Evolutionary conservation across 2,888 invertebrate genomes (phyloP), one percentile per base, ranked within the genome.

Genomic region (Ennomos erosarius): DNA sequence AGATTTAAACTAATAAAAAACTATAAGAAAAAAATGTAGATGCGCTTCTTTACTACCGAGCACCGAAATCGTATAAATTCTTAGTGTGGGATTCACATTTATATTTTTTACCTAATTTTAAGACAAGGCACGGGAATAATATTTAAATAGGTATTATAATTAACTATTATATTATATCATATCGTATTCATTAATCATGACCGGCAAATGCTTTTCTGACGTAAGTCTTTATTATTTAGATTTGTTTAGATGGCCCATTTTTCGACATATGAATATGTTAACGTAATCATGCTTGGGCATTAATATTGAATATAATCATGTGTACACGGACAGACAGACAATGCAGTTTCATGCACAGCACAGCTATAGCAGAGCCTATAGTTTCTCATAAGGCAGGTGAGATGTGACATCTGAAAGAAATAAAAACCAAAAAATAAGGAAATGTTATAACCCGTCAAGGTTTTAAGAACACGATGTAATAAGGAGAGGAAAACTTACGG

Each of bases 351-450:
- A 92, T 92, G 91, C 91, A 87, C 85, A 87, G 84, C 84, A 87
- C 87, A 84, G 85, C 85, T 87, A 90, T 90, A 90, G 90, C 87
- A 84, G 89, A 84, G 87, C 93, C 96, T 96, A 97, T 93, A 97
- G 96, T 95, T 97, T 97, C 95, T 97, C 97, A 93, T 97, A 97
- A 93, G 97, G 97, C 94, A 96, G 96, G 93, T 96, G 95, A 92
- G 97, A 95, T 93, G 95, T 96, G 92, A 97, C 96, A 94, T 97
- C 97, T 97, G 97, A 93, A 96, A 96, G 94, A 93, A 94, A 93
- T 84, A 79, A 87, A 87, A 86, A 76, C 76, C 82, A 84, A 87
- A 81, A 80, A 74, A 75, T 73, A 71, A 75, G 47, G 26, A 26
- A 0, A 6, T 5, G 26, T 26, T 26, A 26, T 6, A 26, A 26